Base-by-base conservation (phyloP, 2,797 vertebrate species). In the Gorsachius magnificus region DNA sequence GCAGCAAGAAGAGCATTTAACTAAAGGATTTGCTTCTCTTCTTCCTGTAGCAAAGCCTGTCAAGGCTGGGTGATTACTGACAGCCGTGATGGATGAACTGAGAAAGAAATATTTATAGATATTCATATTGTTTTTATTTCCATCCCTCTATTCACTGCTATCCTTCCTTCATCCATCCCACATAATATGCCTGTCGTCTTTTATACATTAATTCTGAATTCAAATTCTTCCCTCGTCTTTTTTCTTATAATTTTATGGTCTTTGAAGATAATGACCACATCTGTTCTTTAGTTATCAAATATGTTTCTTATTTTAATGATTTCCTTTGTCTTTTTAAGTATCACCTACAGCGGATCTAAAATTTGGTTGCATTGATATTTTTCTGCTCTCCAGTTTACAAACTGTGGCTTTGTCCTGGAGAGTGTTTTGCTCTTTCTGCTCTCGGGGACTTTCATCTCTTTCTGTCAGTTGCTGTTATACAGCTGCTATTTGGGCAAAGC, bases 261-360 rank as follows among this genome's bases (percentile, higher is more conserved):
- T 95, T 96, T 96, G 92, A 96, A 97, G 94, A 95, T 93, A 91
- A 91, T 89, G 75, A 75, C 38, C 87, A 95, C 94, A 95, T 94
- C 92, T 96, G 90, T 85, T 96, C 78, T 93, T 90, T 91, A 94
- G 78, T 83, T 95, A 94, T 92, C 76, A 94, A 94, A 89, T 95
- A 92, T 96, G 95, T 93, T 96, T 95, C 93, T 87, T 86, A 96
- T 97, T 96, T 96, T 95, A 97, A 95, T 85, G 57, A 92, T 93
- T 96, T 92, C 81, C 75, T 94, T 93, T 87, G 46, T 90, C 81
- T 92, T 92, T 90, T 57, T 54, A 75, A 83, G 38, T 87, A 93
- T 95, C 90, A 96, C 90, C 94, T 96, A 78, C 36, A 57, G 22
- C 41, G 92, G 64, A 95, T 76, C 50, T 87, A 28, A 89, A 89